Evolutionary conservation across 2,113 vertebrate species (phyloP).

Genomic region (Polypterus senegalus): DNA sequence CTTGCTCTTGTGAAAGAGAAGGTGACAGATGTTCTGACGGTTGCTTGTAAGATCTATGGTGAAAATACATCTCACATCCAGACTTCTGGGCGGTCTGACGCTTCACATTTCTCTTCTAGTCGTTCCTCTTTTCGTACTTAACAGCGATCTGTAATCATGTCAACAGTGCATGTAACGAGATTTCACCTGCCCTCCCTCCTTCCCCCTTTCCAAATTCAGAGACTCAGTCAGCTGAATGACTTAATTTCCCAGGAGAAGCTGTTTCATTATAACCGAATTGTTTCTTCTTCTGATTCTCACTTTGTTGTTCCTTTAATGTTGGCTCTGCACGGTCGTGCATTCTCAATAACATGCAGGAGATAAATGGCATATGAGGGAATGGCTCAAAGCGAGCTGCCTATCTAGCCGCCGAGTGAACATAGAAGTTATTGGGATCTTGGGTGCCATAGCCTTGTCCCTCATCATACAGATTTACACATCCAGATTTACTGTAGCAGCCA

Average conservation of each 20-base stretch:
- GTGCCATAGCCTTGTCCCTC: too few relatives aligned
- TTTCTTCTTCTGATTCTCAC: conserved; percentile 33
- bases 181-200: background rate
- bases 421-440: too few relatives aligned
- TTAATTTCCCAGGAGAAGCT: conserved; percentile 37
- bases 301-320: conserved; percentile 27
- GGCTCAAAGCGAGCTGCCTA: background rate
- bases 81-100: too few relatives aligned
- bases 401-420: background rate
- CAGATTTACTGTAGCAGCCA: too few relatives aligned
- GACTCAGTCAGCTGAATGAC: conserved; percentile 36
- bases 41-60: too few relatives aligned
- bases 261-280: conserved; percentile 48
- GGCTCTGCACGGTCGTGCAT: conserved; percentile 31
- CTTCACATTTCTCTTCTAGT: conserved; percentile 14
- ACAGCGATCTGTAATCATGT: conserved; percentile 32
- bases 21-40: too few relatives aligned
- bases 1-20: too few relatives aligned
- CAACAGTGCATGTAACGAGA: conserved; percentile 27
- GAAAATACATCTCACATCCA: too few relatives aligned
- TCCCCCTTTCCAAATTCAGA: conserved; percentile 30
- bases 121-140: conserved; percentile 32
- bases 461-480: too few relatives aligned
- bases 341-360: conserved; percentile 49
- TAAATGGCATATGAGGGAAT: conserved; percentile 30